Evolutionary conservation across 2,888 invertebrate genomes (phyloP), one percentile per base, ranked within the genome.

Genomic region (Rhaphigaster nebulosa): DNA sequence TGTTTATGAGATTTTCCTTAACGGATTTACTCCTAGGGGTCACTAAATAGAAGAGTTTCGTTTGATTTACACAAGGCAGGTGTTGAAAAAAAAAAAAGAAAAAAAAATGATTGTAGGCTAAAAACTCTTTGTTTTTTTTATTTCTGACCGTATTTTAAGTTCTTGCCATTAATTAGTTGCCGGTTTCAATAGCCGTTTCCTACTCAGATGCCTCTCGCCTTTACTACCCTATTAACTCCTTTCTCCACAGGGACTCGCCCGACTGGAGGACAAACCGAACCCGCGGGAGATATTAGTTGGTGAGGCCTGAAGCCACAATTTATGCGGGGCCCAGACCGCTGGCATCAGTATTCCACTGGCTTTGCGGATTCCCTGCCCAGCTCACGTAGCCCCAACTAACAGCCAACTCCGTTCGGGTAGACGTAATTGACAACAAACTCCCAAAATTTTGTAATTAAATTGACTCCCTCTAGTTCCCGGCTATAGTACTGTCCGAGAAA

Each of bases 351-450:
- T 89, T 89, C 89, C 70, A 45, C 70, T 18, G 54, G 45, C 34
- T 29, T 52, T 29, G 29, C 54, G 60, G 54, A 84, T 87, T 76
- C 84, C 54, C 90, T 56, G n/a, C 38, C 50, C 84, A 54, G 29
- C 84, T 56, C 90, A 84, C 90, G 90, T 87, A 84, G 56, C 1
- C 90, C n/a, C 45, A 38, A 41, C 90, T 87, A 90, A 87, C 90
- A 90, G 87, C 70, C 89, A 89, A 89, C 90, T 38, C 87, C 90
- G 29, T 26, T 60, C 90, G 38, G 29, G 52, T 76, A 29, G 20
- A 29, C 70, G 56, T 90, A 90, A 90, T 90, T 90, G 90, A 90
- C 90, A 90, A 90, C 90, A 87, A 80, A 45, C 90, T 87, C 87
- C 88, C 89, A 45, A 87, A 88, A 89, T 91, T 87, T 88, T 45